phyloP scores from a whole-genome alignment of 1,140 invertebrate genomes.

The Calosoma granatense region DNA sequence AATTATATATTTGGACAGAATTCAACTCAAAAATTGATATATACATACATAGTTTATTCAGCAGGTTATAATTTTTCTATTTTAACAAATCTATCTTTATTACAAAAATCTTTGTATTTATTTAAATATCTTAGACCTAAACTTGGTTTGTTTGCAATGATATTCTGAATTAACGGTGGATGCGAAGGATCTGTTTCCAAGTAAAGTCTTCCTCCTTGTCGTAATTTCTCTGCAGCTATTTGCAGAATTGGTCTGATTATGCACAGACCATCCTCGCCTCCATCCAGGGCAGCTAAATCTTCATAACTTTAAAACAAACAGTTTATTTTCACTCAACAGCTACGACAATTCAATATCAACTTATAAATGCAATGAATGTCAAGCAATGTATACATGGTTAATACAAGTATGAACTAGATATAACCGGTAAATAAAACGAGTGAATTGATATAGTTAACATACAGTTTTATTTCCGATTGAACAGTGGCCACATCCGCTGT shows the following conservation, averaged over 20 bases:
- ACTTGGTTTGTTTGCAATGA: conserved; percentile 34
- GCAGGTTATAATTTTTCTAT: conserved; percentile 41
- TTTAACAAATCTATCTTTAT: conserved; percentile 47
- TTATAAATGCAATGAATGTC: not conserved
- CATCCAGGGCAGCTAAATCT: conserved; percentile 49
- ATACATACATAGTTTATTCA: no score
- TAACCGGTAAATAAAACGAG: not conserved
- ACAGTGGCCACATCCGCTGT: conserved; percentile 40
- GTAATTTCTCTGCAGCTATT: conserved; percentile 38
- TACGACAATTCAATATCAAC: not conserved
- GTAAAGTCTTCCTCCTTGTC: conserved; percentile 40
- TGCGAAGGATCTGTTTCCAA: conserved; percentile 48
- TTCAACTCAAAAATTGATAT: no score
- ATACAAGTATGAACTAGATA: not conserved
- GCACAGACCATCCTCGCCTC: conserved; percentile 48
- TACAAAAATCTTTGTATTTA: conserved; percentile 45
- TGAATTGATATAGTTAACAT: conserved; percentile 26
- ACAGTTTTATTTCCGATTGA: conserved; percentile 50
- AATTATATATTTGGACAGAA: no score
- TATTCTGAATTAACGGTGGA: conserved; percentile 39
- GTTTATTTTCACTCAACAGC: not conserved
- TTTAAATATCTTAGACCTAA: conserved; percentile 35
- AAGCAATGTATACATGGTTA: not conserved
- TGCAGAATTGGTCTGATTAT: conserved; percentile 45
- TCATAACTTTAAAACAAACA: conserved; percentile 42